Evolutionary conservation across 1,140 invertebrate species (phyloP).

Genomic region (Bombus waltoni): DNA sequence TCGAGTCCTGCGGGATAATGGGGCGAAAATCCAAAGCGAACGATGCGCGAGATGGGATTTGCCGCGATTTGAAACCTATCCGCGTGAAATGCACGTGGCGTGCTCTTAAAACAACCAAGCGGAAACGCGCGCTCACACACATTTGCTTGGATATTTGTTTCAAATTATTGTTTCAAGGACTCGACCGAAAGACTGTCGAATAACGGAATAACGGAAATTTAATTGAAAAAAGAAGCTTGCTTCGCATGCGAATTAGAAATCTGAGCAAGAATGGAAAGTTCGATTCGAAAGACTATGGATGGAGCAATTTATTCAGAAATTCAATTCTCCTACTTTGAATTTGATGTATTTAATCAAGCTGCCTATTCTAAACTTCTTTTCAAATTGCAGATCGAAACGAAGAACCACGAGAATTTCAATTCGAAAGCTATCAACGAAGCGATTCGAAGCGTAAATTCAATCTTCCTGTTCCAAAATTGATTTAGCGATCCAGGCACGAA

Average conservation of each 20-base stretch:
- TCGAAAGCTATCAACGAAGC: neutral
- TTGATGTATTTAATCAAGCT: no score
- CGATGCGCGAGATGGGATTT: slow-evolving; percentile 80
- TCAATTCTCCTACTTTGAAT: neutral
- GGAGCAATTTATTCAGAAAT: neutral
- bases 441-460: no score
- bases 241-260: neutral
- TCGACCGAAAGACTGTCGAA: neutral
- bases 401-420: neutral
- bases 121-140: neutral
- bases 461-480: neutral
- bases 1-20: slow-evolving; percentile 41
- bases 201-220: no score
- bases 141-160: neutral
- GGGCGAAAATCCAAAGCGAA: slow-evolving; percentile 66
- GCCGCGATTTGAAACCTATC: slow-evolving; percentile 80
- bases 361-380: no score
- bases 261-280: neutral
- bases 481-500: neutral
- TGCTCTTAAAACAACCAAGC: neutral
- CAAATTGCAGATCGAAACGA: neutral
- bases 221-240: neutral
- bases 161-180: neutral
- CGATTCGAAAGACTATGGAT: neutral
- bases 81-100: slow-evolving; percentile 75